Evolutionary conservation across 2,888 invertebrate genomes (phyloP).

Genomic region (Tanypteryx hageni): DNA sequence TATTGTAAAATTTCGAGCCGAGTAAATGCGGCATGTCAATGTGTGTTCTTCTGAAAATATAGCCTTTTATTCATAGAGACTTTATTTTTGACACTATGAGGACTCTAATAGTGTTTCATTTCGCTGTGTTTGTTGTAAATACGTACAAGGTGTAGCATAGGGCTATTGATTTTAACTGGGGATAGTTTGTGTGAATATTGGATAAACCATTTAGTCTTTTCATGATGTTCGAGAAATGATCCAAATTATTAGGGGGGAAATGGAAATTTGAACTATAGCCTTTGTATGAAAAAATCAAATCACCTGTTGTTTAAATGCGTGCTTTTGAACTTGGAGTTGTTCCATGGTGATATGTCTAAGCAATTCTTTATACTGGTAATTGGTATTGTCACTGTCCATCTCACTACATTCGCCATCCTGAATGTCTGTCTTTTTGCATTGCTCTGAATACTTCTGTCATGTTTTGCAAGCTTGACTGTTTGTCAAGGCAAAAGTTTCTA

Average conservation of each 20-base stretch:
- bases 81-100: conserved; percentile 63
- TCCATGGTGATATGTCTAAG: conserved; percentile 63
- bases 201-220: conserved; percentile 48
- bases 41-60: conserved; percentile 62
- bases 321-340: conserved; percentile 55
- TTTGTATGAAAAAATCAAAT: conserved; percentile 57
- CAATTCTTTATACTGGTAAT: conserved; percentile 55
- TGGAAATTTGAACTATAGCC: conserved; percentile 19
- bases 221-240: conserved; percentile 44
- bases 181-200: conserved; percentile 63
- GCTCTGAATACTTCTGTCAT: conserved; percentile 6
- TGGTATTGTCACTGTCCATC: conserved; percentile 51
- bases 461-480: not conserved
- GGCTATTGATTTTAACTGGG: conserved; percentile 53
- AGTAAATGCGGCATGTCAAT: conserved; percentile 48
- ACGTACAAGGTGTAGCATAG: conserved; percentile 60
- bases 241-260: conserved; percentile 35
- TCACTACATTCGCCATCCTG: conserved; percentile 42
- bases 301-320: conserved; percentile 55
- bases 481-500: conserved; percentile 15
- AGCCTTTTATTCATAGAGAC: conserved; percentile 62
- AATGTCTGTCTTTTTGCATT: conserved; percentile 46
- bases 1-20: conserved; percentile 59
- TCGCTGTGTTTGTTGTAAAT: conserved; percentile 63
- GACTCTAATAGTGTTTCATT: conserved; percentile 61